Conservation (phyloP, 2,113 vertebrate genomes). For the Bombycilla garrulus region DNA sequence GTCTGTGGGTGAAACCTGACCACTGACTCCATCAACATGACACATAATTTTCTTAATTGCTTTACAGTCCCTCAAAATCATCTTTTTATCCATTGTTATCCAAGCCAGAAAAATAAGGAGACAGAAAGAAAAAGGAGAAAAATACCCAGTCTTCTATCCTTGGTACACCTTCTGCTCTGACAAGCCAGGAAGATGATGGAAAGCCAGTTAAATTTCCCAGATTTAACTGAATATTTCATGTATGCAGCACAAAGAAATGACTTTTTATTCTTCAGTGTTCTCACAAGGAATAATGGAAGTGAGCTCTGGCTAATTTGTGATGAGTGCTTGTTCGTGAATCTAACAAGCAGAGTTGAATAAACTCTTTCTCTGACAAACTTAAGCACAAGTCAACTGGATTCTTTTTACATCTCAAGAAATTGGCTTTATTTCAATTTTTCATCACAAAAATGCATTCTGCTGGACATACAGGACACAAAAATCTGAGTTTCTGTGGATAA, state of each 20-base stretch:
- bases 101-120: neutral
- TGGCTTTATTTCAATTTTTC: slow-evolving; percentile 1
- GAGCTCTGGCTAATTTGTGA: neutral
- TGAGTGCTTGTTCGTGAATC: neutral
- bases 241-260: neutral
- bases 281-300: neutral
- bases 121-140: neutral
- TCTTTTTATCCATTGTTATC: neutral
- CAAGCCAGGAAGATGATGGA: neutral
- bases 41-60: neutral
- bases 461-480: neutral
- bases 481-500: neutral
- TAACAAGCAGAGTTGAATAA: neutral
- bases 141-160: neutral
- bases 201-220: neutral
- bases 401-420: neutral
- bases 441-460: neutral
- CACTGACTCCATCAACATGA: neutral
- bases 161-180: neutral
- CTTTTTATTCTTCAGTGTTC: neutral
- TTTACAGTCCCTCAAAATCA: neutral
- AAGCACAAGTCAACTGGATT: neutral
- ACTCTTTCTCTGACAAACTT: neutral
- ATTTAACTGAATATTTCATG: neutral
- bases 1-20: neutral